A percentile compares a stretch with the other conserved stretches of the same genome.
Evolutionary conservation across 2,797 vertebrate genomes (phyloP).

Genomic region (Enteromius mattozi): DNA sequence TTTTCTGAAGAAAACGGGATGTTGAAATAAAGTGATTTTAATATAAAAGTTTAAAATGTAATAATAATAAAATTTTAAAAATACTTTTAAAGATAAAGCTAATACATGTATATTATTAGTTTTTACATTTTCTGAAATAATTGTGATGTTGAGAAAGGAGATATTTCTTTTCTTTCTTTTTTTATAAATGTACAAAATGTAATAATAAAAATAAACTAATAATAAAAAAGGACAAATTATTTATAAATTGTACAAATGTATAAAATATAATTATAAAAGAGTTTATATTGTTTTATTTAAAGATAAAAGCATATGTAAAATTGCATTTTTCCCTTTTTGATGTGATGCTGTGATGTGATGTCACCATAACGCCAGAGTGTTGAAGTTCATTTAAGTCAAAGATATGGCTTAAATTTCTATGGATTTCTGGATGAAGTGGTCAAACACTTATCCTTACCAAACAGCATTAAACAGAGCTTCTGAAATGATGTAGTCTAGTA

Average conservation of each 20-base stretch:
- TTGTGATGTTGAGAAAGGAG: neutral
- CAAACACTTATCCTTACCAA: no score
- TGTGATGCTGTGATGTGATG: no score
- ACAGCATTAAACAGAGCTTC: neutral
- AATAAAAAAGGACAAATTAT: neutral
- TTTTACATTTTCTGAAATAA: neutral
- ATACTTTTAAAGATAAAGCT: neutral
- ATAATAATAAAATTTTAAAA: neutral
- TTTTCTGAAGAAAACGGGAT: neutral
- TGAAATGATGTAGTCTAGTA: neutral
- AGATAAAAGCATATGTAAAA: neutral
- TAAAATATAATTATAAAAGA: neutral
- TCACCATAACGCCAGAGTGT: neutral
- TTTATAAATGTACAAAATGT: neutral
- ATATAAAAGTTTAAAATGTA: neutral
- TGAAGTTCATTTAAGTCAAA: neutral
- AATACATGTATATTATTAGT: neutral
- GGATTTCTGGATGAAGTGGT: neutral
- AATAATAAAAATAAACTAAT: neutral
- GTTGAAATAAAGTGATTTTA: neutral
- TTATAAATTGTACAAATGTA: neutral
- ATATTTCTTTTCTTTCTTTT: neutral
- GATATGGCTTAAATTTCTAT: neutral
- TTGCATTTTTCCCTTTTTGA: neutral
- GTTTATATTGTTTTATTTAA: neutral